A percentile compares a stretch with the other conserved stretches of the same genome.
Evolutionary conservation across 2,113 vertebrate genomes (phyloP).

Genomic region (Nibea coibor): DNA sequence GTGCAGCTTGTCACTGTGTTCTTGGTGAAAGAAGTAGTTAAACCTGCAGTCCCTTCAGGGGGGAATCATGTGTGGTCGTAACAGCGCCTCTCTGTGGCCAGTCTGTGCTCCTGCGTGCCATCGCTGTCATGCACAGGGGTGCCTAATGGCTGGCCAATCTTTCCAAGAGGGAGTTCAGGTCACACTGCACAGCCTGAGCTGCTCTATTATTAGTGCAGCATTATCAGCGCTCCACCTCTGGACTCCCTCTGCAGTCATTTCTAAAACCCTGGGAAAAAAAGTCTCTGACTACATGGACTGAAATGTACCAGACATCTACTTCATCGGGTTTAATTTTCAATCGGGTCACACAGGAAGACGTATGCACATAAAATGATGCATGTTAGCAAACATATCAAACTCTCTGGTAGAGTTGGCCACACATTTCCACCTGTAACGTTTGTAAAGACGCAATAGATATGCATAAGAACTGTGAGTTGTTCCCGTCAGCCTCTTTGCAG

Average conservation of each 20-base stretch:
- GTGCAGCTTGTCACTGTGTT: conserved; percentile 52
- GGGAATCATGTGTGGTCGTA: conserved; percentile 26
- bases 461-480: conserved; percentile 31
- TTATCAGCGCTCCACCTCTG: conserved; percentile 47
- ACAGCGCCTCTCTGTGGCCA: conserved; percentile 72
- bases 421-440: conserved; percentile 52
- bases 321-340: neutral
- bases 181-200: conserved; percentile 43
- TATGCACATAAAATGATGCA: conserved; percentile 40
- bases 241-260: conserved; percentile 33
- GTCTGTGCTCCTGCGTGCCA: conserved; percentile 57
- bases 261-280: conserved; percentile 16
- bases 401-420: conserved; percentile 79
- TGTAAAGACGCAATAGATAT: conserved; percentile 42
- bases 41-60: conserved; percentile 36
- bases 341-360: conserved; percentile 21
- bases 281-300: conserved; percentile 5
- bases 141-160: conserved; percentile 33
- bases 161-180: conserved; percentile 46
- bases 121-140: neutral
- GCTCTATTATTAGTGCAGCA: conserved; percentile 61
- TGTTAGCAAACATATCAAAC: conserved; percentile 54
- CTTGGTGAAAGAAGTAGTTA: conserved; percentile 61
- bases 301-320: conserved; percentile 20
- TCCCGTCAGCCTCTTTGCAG: conserved; percentile 12